Evolutionary conservation across 2,113 vertebrate species (phyloP), one percentile per base, ranked within the genome.

Genomic region (Xenopus borealis): DNA sequence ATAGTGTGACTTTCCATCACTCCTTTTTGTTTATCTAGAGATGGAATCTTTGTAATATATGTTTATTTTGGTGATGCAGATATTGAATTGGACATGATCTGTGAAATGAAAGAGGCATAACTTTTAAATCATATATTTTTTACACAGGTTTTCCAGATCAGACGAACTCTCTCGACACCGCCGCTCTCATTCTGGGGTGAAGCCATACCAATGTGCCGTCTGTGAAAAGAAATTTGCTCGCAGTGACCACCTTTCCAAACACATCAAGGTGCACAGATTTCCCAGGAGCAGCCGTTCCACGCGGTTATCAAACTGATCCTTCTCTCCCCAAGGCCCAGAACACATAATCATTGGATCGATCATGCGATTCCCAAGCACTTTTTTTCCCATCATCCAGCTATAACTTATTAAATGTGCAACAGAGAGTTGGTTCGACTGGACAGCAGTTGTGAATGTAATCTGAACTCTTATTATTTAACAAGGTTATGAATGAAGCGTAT

Each of bases 151-250:
- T 83, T 99, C 96, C 4, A 89, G 97, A 74, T 99, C 97, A 0
- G 97, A 99, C 0, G 97, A 99, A 84, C 89, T 99, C 71, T 99
- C 97, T 55, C 90, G 97, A 78, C 96, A 99, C 86, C 86, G 96
- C n/a, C 95, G 97, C 50, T 99, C 97, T 14, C 97, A 99, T 87
- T 99, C 96, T 0, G 97, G 97, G 57, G 95, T 99, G 80, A 99
- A 99, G 81, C 97, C 97, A 0, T 99, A 99, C 84, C 95, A 97
- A 87, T 99, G 97, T 78, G 94, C 94, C 0, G 91, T 97, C 75
- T 99, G 97, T 0, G 96, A 98, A 88, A 99, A 99, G 91, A 98
- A 96, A 89, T 99, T 99, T 78, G 96, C 97, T 23, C 94, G 97
- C 64, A 99, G 97, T 10, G 96, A 99, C 92, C 97, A 99, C 91